Percentiles rank a stretch among this genome's conserved stretches.
Evolutionary conservation across 2,113 vertebrate species (phyloP).

Genomic region (Leucosticte australis): DNA sequence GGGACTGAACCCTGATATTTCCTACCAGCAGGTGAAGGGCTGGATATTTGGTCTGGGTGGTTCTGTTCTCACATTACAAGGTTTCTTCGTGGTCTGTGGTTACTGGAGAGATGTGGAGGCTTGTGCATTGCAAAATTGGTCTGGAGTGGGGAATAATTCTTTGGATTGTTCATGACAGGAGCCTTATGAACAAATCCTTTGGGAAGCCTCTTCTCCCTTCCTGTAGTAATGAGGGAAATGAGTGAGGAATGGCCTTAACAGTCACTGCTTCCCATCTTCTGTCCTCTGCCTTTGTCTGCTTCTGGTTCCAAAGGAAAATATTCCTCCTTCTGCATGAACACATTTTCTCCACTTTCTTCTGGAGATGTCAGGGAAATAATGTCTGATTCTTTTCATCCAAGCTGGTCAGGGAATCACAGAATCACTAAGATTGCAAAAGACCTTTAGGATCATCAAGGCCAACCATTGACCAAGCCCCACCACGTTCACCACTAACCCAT

Average conservation of each 20-base stretch:
- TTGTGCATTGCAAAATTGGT: neutral
- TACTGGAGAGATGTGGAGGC: neutral
- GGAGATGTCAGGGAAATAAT: neutral
- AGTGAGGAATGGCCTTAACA: neutral
- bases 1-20: neutral
- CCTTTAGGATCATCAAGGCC: neutral
- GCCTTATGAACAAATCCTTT: neutral
- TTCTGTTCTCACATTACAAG: neutral
- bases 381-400: neutral
- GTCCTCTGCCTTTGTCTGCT: neutral
- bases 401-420: neutral
- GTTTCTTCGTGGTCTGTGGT: rapidly evolving
- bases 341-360: neutral
- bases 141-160: neutral
- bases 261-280: neutral
- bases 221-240: neutral
- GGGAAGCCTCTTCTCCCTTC: neutral
- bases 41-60: neutral
- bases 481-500: rapidly evolving
- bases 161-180: neutral
- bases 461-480: neutral
- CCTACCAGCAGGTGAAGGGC: neutral
- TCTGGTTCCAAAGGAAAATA: neutral
- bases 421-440: neutral
- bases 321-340: neutral